A percentile compares a stretch with the other conserved stretches of the same genome.
Conservation (phyloP, 2,888 invertebrate species). For the Stramonita haemastoma region DNA sequence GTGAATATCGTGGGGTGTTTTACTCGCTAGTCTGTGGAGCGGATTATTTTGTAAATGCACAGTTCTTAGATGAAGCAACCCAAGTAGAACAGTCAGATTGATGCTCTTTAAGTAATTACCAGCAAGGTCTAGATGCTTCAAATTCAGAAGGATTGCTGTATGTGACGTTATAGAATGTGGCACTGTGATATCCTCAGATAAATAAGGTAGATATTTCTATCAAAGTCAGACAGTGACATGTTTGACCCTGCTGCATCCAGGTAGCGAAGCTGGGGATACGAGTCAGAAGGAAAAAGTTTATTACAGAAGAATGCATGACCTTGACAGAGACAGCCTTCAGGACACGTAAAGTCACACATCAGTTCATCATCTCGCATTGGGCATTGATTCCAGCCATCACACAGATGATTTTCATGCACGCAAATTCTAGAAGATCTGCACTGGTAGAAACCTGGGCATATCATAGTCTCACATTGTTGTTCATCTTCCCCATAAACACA, state of each 20-base stretch:
- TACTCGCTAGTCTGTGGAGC: background rate
- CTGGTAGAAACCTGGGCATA: conserved; percentile 21
- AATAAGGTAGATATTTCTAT: background rate
- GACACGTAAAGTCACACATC: conserved; percentile 29
- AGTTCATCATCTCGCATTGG: conserved; percentile 25
- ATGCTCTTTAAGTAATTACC: background rate
- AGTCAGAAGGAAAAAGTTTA: background rate
- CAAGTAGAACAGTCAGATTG: background rate
- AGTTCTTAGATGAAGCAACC: background rate
- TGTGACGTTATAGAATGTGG: background rate
- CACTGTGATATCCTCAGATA: background rate
- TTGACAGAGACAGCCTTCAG: conserved; percentile 23
- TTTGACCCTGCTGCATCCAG: background rate
- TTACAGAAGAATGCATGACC: background rate
- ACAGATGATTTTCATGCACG: conserved; percentile 25
- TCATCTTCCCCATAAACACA: conserved; percentile 23
- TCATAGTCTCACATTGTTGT: background rate
- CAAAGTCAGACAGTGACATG: background rate
- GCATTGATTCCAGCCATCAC: conserved; percentile 31
- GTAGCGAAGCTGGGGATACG: conserved; percentile 16
- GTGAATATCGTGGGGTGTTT: background rate
- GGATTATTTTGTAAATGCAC: background rate
- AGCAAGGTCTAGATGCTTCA: background rate
- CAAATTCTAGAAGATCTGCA: conserved; percentile 16
- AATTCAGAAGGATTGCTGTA: background rate